Conservation (phyloP, 2,113 vertebrate species). For the Axis porcinus region DNA sequence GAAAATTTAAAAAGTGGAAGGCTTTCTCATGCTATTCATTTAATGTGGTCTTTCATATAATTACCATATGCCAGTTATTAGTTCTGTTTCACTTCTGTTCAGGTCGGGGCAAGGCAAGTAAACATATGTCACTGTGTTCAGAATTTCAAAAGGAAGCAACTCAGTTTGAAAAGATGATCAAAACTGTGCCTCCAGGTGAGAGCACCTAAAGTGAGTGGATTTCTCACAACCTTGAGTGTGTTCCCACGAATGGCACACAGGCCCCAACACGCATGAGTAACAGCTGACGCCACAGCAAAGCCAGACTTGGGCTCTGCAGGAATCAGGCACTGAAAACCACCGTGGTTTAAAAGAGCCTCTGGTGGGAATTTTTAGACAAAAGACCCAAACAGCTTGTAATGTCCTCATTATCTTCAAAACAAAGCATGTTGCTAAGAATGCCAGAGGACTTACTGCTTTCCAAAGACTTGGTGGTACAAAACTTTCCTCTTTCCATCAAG, state of each 20-base stretch:
- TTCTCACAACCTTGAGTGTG: constrained; percentile 43
- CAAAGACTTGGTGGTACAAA: constrained; percentile 55
- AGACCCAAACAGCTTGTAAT: constrained; percentile 76
- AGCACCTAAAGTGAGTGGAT: constrained; percentile 12
- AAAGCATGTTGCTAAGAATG: constrained; percentile 74
- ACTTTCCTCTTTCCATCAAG: constrained; percentile 42
- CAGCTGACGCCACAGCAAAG: constrained; percentile 70
- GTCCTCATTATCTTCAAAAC: constrained; percentile 80
- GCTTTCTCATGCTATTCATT: constrained; percentile 29
- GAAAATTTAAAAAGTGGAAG: constrained; percentile 43
- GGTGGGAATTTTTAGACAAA: constrained; percentile 76
- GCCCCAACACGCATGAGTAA: constrained; percentile 43
- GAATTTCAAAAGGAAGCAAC: constrained; percentile 64
- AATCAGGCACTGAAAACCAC: constrained; percentile 64
- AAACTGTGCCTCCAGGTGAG: not conserved
- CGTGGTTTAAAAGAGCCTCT: constrained; percentile 60
- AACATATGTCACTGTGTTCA: constrained; percentile 51
- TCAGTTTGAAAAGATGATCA: constrained; percentile 35
- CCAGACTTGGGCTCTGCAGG: constrained; percentile 66
- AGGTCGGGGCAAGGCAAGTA: constrained; percentile 44
- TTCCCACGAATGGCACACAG: constrained; percentile 40
- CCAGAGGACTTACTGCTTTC: constrained; percentile 56
- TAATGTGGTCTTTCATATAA: not conserved
- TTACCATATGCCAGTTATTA: constrained; percentile 62
- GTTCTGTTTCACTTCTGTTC: constrained; percentile 60